Evolutionary conservation across 2,888 invertebrate species (phyloP), one percentile per base, ranked within the genome.

Genomic region (Sinotaia quadrata): DNA sequence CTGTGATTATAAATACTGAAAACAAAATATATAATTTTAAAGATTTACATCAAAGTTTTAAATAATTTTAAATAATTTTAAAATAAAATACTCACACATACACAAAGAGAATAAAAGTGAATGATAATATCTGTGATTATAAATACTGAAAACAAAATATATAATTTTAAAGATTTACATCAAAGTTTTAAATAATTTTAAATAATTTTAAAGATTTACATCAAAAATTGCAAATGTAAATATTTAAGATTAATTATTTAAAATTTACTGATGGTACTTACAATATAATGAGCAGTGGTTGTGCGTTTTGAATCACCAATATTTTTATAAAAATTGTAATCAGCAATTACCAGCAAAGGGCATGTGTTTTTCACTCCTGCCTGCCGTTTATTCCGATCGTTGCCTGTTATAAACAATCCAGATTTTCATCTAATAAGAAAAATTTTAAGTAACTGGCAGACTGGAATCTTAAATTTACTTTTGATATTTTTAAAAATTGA

Each of bases 301-400:
- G 96, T 95, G 2, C 95, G 94, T 86, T 95, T 96, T 76, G 94
- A 93, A 2, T 94, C 94, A 18, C 97, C 97, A 95, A 97, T 97
- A 90, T 96, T 95, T 87, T 94, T 93, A 87, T 94, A 97, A 89
- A 98, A 98, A 80, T 95, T 91, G 87, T 96, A 97, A 88, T 98
- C 98, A 0, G 97, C 98, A 0, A 98, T 97, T 54, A 97, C 90
- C 7, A 97, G 90, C 67, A 98, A 87, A 0, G 96, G 95, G 81
- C 98, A 98, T 0, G 77, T 79, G 60, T 82, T 80, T n/a, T 41
- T 60, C 2, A 7, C n/a, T 2, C 5, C 10, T 1, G 29, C 65
- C 2, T 74, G 73, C 58, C 78, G 68, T 49, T 73, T 78, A 36
- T 61, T 36, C 33, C 79, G 67, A 21, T 33, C 12, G 12, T 63